Evolutionary conservation across 1,140 invertebrate species (phyloP).

Genomic region (Panagrolaimus sp.): DNA sequence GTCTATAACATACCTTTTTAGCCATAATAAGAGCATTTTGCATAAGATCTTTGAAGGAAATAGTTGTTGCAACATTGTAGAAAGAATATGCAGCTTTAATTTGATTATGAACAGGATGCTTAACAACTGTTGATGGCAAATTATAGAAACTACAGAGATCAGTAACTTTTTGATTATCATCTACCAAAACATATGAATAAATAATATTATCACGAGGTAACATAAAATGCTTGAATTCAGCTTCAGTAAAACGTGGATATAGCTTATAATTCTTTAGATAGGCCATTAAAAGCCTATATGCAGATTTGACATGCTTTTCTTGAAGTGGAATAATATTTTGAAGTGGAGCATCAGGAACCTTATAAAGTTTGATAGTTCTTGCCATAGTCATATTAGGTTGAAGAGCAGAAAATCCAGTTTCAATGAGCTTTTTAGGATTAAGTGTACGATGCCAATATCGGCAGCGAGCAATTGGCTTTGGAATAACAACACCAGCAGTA

Average conservation of each 20-base stretch:
- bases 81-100: constrained; percentile 96
- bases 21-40: constrained; percentile 90
- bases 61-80: constrained; percentile 87
- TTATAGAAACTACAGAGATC: constrained; percentile 98
- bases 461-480: constrained; percentile 91
- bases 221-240: constrained; percentile 96
- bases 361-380: constrained; percentile 88
- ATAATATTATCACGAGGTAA: constrained; percentile 80
- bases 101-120: constrained; percentile 88
- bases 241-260: constrained; percentile 78
- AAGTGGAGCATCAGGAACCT: constrained; percentile 64
- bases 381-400: constrained; percentile 98
- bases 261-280: constrained; percentile 85
- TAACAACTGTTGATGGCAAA: constrained; percentile 95
- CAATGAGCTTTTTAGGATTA: constrained; percentile 95
- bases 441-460: constrained; percentile 96
- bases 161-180: constrained; percentile 64
- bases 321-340: constrained; percentile 55
- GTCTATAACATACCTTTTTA: constrained; percentile 69
- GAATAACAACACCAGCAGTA: constrained; percentile 93
- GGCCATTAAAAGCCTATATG: constrained; percentile 67
- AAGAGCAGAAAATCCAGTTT: constrained; percentile 92
- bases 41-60: constrained; percentile 83
- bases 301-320: constrained; percentile 71
- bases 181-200: constrained; percentile 81